phyloP scores from a whole-genome alignment of 2,888 invertebrate genomes.

The Argyra leucocephala region DNA sequence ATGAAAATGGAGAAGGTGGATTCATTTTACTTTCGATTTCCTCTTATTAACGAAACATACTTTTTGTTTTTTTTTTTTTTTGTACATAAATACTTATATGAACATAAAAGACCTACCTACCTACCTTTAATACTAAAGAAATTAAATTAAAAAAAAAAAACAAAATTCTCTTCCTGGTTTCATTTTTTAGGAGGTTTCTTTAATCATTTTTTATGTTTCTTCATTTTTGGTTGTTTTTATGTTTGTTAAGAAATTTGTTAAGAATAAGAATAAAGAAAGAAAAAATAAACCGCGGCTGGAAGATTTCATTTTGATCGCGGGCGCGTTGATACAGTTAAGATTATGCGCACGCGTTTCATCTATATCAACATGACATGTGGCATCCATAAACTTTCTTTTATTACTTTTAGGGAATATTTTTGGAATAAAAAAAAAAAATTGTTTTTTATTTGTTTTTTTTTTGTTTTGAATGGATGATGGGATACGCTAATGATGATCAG shows the following conservation, averaged over 20 bases:
- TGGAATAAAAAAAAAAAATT: background rate
- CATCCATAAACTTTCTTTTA: background rate
- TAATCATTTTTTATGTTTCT: no score
- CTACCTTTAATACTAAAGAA: background rate
- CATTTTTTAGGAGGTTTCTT: background rate
- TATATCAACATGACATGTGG: background rate
- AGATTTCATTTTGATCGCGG: background rate
- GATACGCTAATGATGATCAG: background rate
- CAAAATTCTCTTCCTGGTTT: background rate
- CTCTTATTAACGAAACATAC: background rate
- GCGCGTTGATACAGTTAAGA: background rate
- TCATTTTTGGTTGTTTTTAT: no score
- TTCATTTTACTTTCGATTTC: background rate
- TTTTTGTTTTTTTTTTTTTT: no score
- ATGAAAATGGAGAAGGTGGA: conserved; percentile 2
- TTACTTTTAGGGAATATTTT: background rate
- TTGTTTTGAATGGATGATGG: background rate
- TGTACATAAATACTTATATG: no score
- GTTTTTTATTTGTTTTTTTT: no score
- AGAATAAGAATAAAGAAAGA: background rate
- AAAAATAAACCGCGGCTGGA: background rate
- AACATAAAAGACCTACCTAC: background rate
- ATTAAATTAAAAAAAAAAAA: background rate
- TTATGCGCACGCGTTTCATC: background rate
- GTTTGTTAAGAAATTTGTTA: no score